Evolutionary conservation across 2,113 vertebrate species (phyloP).

Genomic region (Leucopternis melanops): DNA sequence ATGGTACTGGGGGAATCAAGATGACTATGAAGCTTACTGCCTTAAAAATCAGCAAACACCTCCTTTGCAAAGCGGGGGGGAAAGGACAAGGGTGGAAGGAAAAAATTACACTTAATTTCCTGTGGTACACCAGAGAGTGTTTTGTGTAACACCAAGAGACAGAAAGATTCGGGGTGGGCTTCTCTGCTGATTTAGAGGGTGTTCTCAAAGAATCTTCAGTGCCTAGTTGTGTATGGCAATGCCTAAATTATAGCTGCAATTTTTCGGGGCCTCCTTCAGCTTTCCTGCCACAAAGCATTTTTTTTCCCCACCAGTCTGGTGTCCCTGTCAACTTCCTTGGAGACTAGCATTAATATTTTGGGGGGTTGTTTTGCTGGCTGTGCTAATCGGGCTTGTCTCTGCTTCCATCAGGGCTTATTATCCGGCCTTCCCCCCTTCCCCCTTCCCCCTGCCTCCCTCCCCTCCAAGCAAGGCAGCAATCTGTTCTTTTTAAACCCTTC

Average conservation of each 20-base stretch:
- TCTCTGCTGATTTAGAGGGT: neutral
- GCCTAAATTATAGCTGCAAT: neutral
- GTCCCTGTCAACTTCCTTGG: slow-evolving; percentile 51
- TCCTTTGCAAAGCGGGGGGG: neutral
- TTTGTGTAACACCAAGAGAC: neutral
- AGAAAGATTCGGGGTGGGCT: neutral
- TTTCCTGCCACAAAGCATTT: slow-evolving; percentile 4
- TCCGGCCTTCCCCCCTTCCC: neutral
- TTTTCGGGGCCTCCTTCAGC: neutral
- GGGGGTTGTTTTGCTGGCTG: slow-evolving; percentile 61
- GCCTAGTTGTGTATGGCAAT: neutral
- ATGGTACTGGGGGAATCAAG: neutral
- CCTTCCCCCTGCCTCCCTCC: neutral
- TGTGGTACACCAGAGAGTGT: neutral
- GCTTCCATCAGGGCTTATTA: slow-evolving; percentile 68
- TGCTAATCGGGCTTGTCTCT: slow-evolving; percentile 65
- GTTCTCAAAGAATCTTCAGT: neutral
- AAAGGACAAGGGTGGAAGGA: neutral
- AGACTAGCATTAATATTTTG: slow-evolving; percentile 31
- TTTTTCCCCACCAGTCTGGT: neutral
- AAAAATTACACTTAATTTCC: neutral
- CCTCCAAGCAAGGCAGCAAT: slow-evolving; percentile 68
- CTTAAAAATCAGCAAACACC: neutral
- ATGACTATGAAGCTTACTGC: neutral
- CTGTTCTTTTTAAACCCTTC: slow-evolving; percentile 74